Evolutionary conservation across 2,113 vertebrate genomes (phyloP), one percentile per base, ranked within the genome.

Genomic region (Marmota flaviventris): DNA sequence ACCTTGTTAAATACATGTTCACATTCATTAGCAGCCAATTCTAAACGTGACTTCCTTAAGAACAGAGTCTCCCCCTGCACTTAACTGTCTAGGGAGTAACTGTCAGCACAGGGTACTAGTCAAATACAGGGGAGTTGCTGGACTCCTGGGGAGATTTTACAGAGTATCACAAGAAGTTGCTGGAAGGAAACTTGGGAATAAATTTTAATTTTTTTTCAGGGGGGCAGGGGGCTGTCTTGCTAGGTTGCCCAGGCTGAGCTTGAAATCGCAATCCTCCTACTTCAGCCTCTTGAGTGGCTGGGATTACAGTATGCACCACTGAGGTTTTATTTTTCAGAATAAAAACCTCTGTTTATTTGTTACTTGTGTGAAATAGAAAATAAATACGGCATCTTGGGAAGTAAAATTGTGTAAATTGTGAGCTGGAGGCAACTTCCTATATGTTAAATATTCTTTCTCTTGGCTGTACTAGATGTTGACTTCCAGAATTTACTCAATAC

Each of bases 361-460:
- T 93, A 84, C 45, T 72, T 58, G 17, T 94, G 25, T 73, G 18
- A 72, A 72, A 13, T 48, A 73, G 75, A 78, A 92, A 89, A 86
- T 69, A 78, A 53, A 73, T 73, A 14, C 48, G 42, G 17, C 53
- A 42, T 53, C 63, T 69, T 22, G 39, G 75, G 58, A 91, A 87
- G 73, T 48, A 70, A 58, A 4, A 79, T 9, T 45, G 45, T 45
- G 45, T 45, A 45, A 45, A 45, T 45, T 45, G 45, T 45, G 45
- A 45, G 45, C 45, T 45, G 45, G 45, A 45, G 45, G 45, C 45
- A 45, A 45, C 45, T 45, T 45, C 45, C 45, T 76, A 92, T 12
- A 73, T 45, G n/a, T 84, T 39, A 48, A 94, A 7, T 89, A 14
- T 76, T 96, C 95, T 72, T 69, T 79, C 42, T 82, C 45, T 73